Evolutionary conservation across 2,888 invertebrate genomes (phyloP).

Genomic region (Plagodis pulveraria): DNA sequence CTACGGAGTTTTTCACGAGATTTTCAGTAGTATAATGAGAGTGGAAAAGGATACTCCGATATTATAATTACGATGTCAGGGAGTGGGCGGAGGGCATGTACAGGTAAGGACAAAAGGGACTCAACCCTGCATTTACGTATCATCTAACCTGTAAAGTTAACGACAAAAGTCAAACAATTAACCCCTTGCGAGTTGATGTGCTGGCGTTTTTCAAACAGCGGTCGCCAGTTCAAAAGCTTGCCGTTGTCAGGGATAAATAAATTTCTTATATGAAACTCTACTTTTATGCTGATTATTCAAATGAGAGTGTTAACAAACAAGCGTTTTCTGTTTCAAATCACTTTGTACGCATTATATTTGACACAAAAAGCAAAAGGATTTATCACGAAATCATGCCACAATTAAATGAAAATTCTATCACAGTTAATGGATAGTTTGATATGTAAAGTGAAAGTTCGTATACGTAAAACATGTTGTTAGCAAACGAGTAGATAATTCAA

Average conservation of each 20-base stretch:
- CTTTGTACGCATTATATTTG: slow-evolving; percentile 10
- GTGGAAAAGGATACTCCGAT: slow-evolving; percentile 41
- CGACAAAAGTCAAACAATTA: slow-evolving; percentile 73
- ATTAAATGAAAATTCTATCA: too few relatives aligned
- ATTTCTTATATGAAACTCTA: slow-evolving; percentile 59
- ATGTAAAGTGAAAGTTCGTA: too few relatives aligned
- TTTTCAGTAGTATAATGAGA: slow-evolving; percentile 29
- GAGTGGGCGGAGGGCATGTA: slow-evolving; percentile 46
- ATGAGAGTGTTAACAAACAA: slow-evolving; percentile 21
- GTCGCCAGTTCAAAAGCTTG: slow-evolving; percentile 39
- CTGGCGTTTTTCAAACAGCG: slow-evolving; percentile 57
- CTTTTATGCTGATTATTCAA: slow-evolving; percentile 56
- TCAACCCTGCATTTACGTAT: slow-evolving; percentile 56
- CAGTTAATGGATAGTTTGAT: too few relatives aligned
- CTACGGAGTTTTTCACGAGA: slow-evolving; percentile 47
- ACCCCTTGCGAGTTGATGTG: slow-evolving; percentile 57
- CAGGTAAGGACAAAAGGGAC: slow-evolving; percentile 44
- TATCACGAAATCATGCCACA: too few relatives aligned
- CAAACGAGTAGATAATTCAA: too few relatives aligned
- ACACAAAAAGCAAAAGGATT: too few relatives aligned
- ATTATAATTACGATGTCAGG: slow-evolving; percentile 49
- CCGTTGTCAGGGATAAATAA: slow-evolving; percentile 45
- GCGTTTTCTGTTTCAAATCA: slow-evolving; percentile 12
- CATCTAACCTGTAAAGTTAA: slow-evolving; percentile 62
- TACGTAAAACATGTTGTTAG: too few relatives aligned